Percentiles rank a stretch among this genome's conserved stretches.
Evolutionary conservation across 2,113 vertebrate species (phyloP).

Genomic region (Rhinopomastus cyanomelas): DNA sequence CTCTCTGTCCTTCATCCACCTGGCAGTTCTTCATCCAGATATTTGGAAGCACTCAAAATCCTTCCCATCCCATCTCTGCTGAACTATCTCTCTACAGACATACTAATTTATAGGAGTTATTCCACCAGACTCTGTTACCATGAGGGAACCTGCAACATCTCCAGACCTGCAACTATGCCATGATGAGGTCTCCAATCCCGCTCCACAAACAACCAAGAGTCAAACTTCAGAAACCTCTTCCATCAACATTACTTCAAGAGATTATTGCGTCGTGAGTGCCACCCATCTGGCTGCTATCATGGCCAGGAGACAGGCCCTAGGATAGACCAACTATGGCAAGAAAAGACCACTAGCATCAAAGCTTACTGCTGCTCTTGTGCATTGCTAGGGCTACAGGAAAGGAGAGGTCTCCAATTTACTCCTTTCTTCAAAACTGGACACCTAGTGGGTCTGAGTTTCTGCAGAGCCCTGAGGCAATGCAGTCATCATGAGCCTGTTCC

Average conservation of each 20-base stretch:
- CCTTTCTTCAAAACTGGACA: not conserved
- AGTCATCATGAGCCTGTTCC: not conserved
- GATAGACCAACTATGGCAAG: not conserved
- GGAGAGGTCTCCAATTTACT: not conserved
- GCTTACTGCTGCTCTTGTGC: not conserved
- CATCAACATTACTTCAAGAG: rapidly evolving
- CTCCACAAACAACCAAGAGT: not conserved
- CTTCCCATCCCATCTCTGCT: not conserved
- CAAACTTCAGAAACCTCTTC: not conserved
- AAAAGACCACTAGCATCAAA: not conserved
- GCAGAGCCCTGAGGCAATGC: not conserved
- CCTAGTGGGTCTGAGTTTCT: not conserved
- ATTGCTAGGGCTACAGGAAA: not conserved
- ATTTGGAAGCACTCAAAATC: not conserved
- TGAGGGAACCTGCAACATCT: not conserved
- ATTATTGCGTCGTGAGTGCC: rapidly evolving
- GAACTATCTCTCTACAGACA: rapidly evolving
- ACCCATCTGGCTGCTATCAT: not conserved
- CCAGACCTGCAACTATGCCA: not conserved
- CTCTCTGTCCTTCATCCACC: not conserved
- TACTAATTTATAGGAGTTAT: not conserved
- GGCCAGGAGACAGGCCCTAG: not conserved
- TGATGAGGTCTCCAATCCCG: not conserved
- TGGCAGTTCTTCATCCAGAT: not conserved
- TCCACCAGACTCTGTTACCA: not conserved